Evolutionary conservation across 1,140 invertebrate genomes (phyloP).

Genomic region (Drosophila busckii): DNA sequence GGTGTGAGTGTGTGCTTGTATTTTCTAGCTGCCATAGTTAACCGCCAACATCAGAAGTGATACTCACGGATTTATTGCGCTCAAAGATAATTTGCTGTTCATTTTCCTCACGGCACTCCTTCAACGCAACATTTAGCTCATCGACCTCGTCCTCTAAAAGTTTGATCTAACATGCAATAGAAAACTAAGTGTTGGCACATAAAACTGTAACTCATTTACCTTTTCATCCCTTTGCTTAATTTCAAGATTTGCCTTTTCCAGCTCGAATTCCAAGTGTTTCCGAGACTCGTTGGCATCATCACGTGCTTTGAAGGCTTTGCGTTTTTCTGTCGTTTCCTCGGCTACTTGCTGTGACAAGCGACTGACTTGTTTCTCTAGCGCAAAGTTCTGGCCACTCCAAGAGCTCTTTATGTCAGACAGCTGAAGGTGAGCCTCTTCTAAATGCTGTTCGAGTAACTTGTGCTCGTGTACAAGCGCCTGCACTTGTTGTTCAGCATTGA

Average conservation of each 20-base stretch:
- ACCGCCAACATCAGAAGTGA: slow-evolving; percentile 63
- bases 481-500: slow-evolving; percentile 83
- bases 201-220: slow-evolving; percentile 76
- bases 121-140: slow-evolving; percentile 82
- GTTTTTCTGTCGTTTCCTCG: slow-evolving; percentile 87
- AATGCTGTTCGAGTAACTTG: slow-evolving; percentile 85
- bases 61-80: slow-evolving; percentile 84
- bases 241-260: slow-evolving; percentile 85
- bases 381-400: slow-evolving; percentile 92
- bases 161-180: too few relatives aligned
- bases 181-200: too few relatives aligned
- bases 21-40: slow-evolving; percentile 53
- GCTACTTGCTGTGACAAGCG: slow-evolving; percentile 88
- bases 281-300: slow-evolving; percentile 83
- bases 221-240: slow-evolving; percentile 86
- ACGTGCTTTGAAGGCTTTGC: slow-evolving; percentile 86
- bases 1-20: neutral
- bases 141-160: slow-evolving; percentile 83
- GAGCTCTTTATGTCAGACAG: slow-evolving; percentile 92
- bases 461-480: slow-evolving; percentile 81
- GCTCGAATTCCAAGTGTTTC: slow-evolving; percentile 83
- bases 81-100: slow-evolving; percentile 84
- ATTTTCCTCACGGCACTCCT: slow-evolving; percentile 81
- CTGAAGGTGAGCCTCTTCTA: slow-evolving; percentile 91
- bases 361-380: slow-evolving; percentile 89